A percentile compares a stretch with the other conserved stretches of the same genome.
phyloP scores from a whole-genome alignment of 2,797 vertebrate genomes.

The Malacoctenus gilli region DNA sequence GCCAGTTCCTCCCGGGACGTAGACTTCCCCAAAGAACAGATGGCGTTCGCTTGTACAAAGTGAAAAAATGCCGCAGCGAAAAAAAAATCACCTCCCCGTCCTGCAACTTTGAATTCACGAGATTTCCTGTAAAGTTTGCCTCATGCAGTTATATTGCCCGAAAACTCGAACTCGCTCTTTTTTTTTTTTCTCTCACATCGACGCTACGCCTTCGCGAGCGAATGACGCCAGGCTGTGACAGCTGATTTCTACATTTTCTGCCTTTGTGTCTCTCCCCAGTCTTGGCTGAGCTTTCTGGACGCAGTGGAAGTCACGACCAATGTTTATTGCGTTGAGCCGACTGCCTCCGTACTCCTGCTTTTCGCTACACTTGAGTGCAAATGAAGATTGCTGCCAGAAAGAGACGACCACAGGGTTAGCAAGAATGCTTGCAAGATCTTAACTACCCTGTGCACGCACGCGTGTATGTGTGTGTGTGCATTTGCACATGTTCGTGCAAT shows the following conservation, averaged over 20 bases:
- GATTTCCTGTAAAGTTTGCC: constrained; percentile 16
- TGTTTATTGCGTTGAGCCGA: constrained; percentile 37
- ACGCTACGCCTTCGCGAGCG: neutral
- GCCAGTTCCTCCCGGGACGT: constrained; percentile 25
- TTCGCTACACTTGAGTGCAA: constrained; percentile 42
- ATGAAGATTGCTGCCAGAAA: constrained; percentile 62
- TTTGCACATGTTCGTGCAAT: constrained; percentile 26
- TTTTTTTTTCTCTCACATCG: constrained; percentile 7
- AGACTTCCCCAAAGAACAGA: constrained; percentile 51
- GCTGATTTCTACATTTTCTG: constrained; percentile 11
- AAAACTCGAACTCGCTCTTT: neutral
- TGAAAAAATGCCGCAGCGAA: constrained; percentile 28
- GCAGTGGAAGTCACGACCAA: constrained; percentile 27
- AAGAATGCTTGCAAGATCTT: constrained; percentile 73
- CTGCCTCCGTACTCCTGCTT: constrained; percentile 6
- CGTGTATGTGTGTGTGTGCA: constrained; percentile 36
- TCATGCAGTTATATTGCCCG: neutral
- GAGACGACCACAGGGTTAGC: constrained; percentile 63
- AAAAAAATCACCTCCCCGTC: constrained; percentile 17
- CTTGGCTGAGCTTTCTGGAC: constrained; percentile 25
- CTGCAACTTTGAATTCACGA: neutral
- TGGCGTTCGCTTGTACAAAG: constrained; percentile 50
- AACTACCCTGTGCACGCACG: constrained; percentile 34
- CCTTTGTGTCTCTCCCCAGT: constrained; percentile 13
- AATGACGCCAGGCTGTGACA: constrained; percentile 1